Conservation (phyloP, 2,113 vertebrate species). For the Lethenteron camtschaticum region DNA sequence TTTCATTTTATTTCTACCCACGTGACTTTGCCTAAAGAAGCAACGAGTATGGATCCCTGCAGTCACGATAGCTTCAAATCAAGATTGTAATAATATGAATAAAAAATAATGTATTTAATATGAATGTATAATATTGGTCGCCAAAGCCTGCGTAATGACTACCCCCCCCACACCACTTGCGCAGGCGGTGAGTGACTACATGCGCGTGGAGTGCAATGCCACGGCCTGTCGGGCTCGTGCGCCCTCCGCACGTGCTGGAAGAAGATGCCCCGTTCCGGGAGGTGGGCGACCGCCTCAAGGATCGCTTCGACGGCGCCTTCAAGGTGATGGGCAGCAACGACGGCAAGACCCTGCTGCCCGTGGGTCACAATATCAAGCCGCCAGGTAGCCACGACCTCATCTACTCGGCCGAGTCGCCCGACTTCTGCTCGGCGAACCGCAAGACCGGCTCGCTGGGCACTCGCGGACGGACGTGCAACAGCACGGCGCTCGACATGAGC, state of each 20-base stretch:
- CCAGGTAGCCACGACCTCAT: slow-evolving; percentile 8
- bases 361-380: slow-evolving; percentile 7
- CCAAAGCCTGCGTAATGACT: too few species aligned
- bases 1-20: too few species aligned
- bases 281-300: slow-evolving; percentile 8
- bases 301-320: slow-evolving; percentile 9
- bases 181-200: slow-evolving; percentile 7
- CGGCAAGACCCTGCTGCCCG: slow-evolving; percentile 7
- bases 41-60: too few species aligned
- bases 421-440: slow-evolving; percentile 9
- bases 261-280: slow-evolving; percentile 9
- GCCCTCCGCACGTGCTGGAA: slow-evolving; percentile 9
- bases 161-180: too few species aligned
- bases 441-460: slow-evolving; percentile 3
- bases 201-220: slow-evolving; percentile 9
- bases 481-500: slow-evolving; percentile 7
- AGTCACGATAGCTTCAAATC: too few species aligned
- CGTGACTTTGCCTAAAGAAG: too few species aligned
- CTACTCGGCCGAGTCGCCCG: slow-evolving; percentile 9
- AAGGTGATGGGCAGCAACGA: slow-evolving; percentile 9
- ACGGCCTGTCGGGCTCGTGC: slow-evolving; percentile 8
- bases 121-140: too few species aligned
- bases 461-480: slow-evolving; percentile 7
- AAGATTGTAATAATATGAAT: too few species aligned
- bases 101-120: too few species aligned